These are phyloP conservation scores for Nomia melanderi DNA, from an alignment of 1,140 invertebrate genomes.

Conservation along the genomic window DNA sequence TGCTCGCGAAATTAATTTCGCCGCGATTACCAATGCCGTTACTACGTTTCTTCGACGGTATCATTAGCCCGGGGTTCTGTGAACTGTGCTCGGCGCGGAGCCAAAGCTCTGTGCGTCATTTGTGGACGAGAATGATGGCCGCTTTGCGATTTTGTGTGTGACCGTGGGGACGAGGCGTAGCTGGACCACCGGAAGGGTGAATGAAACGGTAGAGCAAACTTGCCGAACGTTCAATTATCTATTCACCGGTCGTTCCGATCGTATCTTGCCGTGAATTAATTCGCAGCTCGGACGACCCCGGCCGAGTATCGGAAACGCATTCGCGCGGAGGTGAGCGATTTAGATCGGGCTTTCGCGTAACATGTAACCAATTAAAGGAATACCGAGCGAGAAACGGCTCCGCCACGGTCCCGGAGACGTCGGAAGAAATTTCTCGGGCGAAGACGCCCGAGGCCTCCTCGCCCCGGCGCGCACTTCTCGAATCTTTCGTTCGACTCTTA, in stretches of 20 bases:
- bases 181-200: constrained; percentile 7
- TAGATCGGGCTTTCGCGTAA: not conserved
- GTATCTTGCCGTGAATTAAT: not conserved
- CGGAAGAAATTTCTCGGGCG: constrained; percentile 9
- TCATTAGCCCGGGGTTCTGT: constrained; percentile 21
- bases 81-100: not conserved
- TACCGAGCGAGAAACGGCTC: not conserved
- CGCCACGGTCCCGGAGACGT: too few species aligned
- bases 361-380: not conserved
- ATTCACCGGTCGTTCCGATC: constrained; percentile 26
- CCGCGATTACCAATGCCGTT: not conserved
- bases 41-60: not conserved
- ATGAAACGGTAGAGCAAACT: constrained; percentile 43
- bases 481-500: constrained; percentile 50
- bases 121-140: constrained; percentile 46
- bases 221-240: constrained; percentile 49
- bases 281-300: not conserved
- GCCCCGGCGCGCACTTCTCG: not conserved
- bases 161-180: constrained; percentile 5
- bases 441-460: constrained; percentile 7
- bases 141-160: constrained; percentile 46
- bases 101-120: constrained; percentile 38
- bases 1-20: not conserved
- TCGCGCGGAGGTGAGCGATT: too few species aligned
- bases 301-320: not conserved